Percentiles rank a stretch among this genome's conserved stretches.
Evolutionary conservation across 1,140 invertebrate species (phyloP).

Genomic region (Euwallacea similis): DNA sequence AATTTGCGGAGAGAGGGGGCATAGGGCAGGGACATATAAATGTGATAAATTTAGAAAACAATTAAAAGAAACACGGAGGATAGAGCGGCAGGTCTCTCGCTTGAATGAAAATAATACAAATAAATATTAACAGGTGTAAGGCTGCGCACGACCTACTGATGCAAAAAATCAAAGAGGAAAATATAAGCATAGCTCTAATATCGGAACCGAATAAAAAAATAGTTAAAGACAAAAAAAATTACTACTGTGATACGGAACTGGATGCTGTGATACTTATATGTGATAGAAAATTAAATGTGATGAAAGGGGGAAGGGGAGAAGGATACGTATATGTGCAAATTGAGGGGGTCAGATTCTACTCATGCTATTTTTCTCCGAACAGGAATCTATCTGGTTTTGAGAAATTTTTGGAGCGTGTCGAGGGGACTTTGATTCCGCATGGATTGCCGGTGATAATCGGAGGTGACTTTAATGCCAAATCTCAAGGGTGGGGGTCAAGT

Average conservation of each 20-base stretch:
- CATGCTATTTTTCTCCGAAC: no score
- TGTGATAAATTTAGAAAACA: neutral
- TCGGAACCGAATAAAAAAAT: constrained; percentile 2
- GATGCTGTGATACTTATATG: neutral
- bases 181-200: neutral
- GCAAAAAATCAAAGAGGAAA: neutral
- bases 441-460: no score
- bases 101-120: neutral
- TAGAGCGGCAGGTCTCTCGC: neutral
- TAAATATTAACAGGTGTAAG: neutral
- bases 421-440: no score
- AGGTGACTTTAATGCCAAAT: no score
- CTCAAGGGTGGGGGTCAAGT: no score
- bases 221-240: neutral
- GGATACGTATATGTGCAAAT: no score
- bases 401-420: no score
- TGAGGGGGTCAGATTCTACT: no score
- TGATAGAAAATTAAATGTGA: neutral
- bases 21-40: neutral
- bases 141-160: neutral
- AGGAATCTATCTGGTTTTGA: no score
- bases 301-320: neutral
- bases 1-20: neutral
- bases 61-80: no score
- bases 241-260: neutral